Evolutionary conservation across 2,113 vertebrate species (phyloP).

Genomic region (Ammodytes marinus): DNA sequence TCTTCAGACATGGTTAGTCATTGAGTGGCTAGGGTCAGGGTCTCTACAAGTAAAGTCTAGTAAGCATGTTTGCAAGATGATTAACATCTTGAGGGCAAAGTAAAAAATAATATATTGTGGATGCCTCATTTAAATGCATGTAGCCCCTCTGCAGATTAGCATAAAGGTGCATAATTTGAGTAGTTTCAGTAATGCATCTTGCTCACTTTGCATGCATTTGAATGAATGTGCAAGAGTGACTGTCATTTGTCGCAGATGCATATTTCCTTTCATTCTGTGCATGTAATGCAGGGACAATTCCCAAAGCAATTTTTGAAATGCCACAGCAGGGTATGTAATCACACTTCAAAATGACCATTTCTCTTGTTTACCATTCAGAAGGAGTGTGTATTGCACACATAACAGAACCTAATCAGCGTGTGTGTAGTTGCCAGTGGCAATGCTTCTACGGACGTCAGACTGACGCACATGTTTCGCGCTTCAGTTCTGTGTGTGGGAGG

Average conservation of each 20-base stretch:
- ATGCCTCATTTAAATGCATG: conserved; percentile 35
- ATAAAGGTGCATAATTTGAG: not conserved
- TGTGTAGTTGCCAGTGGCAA: conserved; percentile 71
- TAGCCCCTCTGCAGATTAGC: conserved; percentile 12
- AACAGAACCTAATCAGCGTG: conserved; percentile 64
- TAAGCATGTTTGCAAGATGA: conserved; percentile 24
- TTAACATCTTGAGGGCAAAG: not conserved
- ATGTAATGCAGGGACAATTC: conserved; percentile 24
- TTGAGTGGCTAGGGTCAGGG: not conserved
- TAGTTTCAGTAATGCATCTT: conserved; percentile 15
- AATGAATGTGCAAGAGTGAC: conserved; percentile 17
- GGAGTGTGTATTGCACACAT: conserved; percentile 58
- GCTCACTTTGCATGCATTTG: conserved; percentile 24
- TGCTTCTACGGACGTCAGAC: conserved; percentile 74
- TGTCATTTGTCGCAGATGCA: conserved; percentile 16
- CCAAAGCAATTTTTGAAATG: conserved; percentile 10
- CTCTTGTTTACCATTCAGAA: conserved; percentile 56
- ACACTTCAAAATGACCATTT: conserved; percentile 31
- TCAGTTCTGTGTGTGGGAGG: conserved; percentile 79
- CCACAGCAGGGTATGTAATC: conserved; percentile 36
- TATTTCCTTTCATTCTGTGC: conserved; percentile 6
- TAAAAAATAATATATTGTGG: not conserved
- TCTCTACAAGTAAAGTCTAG: not conserved
- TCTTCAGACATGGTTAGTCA: not conserved
- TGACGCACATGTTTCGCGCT: conserved; percentile 76